Conservation (phyloP, 2,113 vertebrate species). For the Poeciliopsis occidentalis region DNA sequence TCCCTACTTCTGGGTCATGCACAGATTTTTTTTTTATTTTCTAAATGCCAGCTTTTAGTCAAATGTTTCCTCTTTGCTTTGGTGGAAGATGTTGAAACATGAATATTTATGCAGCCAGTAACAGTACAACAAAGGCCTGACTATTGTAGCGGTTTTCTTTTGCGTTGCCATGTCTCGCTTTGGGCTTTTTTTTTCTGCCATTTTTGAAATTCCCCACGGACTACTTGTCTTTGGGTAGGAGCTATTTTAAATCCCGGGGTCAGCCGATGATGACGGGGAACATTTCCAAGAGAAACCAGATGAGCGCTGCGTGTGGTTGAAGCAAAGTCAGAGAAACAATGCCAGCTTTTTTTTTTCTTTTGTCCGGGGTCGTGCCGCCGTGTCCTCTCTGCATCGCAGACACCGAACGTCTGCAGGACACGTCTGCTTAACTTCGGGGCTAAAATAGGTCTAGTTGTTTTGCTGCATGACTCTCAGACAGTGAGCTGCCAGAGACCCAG, state of each 20-base stretch:
- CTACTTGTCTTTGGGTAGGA: conserved; percentile 46
- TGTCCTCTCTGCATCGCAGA: conserved; percentile 51
- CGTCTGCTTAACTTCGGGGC: conserved; percentile 35
- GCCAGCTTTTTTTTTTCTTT: conserved; percentile 45
- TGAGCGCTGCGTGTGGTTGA: conserved; percentile 56
- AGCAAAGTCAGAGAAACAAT: conserved; percentile 68
- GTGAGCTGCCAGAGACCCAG: conserved; percentile 35
- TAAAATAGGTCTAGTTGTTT: conserved; percentile 53
- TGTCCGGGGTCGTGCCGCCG: conserved; percentile 32
- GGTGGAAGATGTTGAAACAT: conserved; percentile 8
- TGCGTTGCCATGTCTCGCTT: conserved; percentile 30
- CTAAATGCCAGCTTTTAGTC: conserved; percentile 5
- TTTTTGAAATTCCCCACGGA: conserved; percentile 54
- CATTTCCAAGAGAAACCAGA: conserved; percentile 56
- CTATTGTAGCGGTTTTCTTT: conserved; percentile 20
- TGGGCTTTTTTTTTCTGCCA: conserved; percentile 12
- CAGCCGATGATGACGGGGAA: conserved; percentile 48
- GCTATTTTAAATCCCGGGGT: conserved; percentile 68
- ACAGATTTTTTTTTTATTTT: neutral
- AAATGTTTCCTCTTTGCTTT: neutral
- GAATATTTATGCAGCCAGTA: conserved; percentile 6
- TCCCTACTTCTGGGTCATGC: neutral
- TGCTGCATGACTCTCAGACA: conserved; percentile 45
- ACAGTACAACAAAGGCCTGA: conserved; percentile 26
- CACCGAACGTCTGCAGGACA: conserved; percentile 30